These are phyloP conservation scores for Epizoanthus rinbou DNA, from an alignment of 92 coral and sea anemone species.

Conservation along the genomic window DNA sequence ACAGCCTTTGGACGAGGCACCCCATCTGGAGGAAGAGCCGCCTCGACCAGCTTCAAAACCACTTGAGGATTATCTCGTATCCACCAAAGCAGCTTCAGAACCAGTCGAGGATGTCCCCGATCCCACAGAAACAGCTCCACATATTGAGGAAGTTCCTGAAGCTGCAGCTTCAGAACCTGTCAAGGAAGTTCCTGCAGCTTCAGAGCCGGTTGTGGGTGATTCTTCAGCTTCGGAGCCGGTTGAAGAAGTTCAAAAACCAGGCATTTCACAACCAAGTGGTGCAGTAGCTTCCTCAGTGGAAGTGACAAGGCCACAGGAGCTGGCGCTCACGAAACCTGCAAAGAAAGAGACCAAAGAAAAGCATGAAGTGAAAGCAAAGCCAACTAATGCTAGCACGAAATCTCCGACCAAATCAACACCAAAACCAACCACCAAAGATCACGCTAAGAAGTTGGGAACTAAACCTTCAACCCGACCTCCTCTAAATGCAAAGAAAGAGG, in stretches of 20 bases:
- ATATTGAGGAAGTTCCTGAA: constrained; percentile 11
- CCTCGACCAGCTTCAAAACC: background rate
- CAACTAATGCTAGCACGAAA: constrained; percentile 8
- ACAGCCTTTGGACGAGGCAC: background rate
- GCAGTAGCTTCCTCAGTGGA: background rate
- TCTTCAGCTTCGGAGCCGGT: background rate
- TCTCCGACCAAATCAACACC: constrained; percentile 21
- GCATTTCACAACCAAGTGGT: background rate
- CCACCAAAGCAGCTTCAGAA: background rate
- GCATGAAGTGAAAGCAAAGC: constrained; percentile 10
- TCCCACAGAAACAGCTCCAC: constrained; percentile 1
- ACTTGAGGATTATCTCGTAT: background rate
- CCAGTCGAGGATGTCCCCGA: background rate
- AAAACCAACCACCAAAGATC: constrained; percentile 30
- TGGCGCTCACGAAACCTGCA: background rate
- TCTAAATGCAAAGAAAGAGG: constrained; percentile 9
- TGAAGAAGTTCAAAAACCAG: background rate
- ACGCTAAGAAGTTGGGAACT: background rate
- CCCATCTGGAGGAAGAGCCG: constrained; percentile 1
- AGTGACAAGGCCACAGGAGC: constrained; percentile 18
- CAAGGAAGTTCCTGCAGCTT: constrained; percentile 2
- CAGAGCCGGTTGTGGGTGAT: background rate
- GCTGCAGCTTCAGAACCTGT: background rate
- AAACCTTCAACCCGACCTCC: constrained; percentile 15
- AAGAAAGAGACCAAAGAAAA: constrained; percentile 15